Evolutionary conservation across 2,113 vertebrate genomes (phyloP).

Genomic region (Furnarius figulus): DNA sequence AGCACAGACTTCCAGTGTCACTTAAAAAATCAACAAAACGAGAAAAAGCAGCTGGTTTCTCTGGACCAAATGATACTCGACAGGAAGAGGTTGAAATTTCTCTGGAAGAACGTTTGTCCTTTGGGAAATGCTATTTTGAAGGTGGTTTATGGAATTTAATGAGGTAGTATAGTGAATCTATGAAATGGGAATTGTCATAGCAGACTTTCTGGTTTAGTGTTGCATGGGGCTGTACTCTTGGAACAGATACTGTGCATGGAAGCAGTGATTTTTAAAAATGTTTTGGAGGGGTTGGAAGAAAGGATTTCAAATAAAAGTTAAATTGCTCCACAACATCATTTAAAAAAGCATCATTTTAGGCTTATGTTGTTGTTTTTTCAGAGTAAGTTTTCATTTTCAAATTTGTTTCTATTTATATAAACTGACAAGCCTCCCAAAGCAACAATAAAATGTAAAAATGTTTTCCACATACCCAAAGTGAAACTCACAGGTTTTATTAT

Average conservation of each 20-base stretch:
- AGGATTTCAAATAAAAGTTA: not conserved
- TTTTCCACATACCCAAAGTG: not conserved
- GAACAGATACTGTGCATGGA: not conserved
- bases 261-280: not conserved
- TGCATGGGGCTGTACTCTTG: not conserved
- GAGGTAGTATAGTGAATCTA: not conserved
- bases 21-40: not conserved
- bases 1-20: not conserved
- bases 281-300: not conserved
- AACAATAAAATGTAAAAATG: not conserved
- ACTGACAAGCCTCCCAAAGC: not conserved
- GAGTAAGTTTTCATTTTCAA: not conserved
- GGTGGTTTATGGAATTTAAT: slow-evolving; percentile 16
- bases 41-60: slow-evolving; percentile 14
- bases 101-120: not conserved
- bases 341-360: not conserved
- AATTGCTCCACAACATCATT: not conserved
- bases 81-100: not conserved
- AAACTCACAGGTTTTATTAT: fast-evolving
- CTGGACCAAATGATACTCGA: not conserved
- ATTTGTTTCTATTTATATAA: not conserved
- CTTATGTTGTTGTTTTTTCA: not conserved
- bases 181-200: not conserved
- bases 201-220: not conserved
- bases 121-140: slow-evolving; percentile 9